A percentile compares a stretch with the other conserved stretches of the same genome.
phyloP scores from a whole-genome alignment of 2,113 vertebrate species.

The Amphiprion ocellaris region DNA sequence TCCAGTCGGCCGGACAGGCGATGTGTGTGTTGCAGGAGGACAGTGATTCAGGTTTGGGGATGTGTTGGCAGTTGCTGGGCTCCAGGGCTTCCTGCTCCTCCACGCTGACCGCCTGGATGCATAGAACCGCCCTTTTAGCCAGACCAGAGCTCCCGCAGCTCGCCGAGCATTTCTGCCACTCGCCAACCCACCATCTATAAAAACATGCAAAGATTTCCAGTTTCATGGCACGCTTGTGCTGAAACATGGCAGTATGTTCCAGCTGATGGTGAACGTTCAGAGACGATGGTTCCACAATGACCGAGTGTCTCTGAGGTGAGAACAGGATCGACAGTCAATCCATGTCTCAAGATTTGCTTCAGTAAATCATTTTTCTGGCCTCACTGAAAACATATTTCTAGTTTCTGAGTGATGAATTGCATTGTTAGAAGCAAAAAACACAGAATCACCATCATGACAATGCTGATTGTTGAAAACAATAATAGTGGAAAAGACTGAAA shows the following conservation, averaged over 20 bases:
- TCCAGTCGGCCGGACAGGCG: constrained; percentile 91
- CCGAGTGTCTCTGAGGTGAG: neutral
- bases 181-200: constrained; percentile 93
- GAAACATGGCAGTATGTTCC: constrained; percentile 8
- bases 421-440: neutral
- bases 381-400: neutral
- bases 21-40: constrained; percentile 84
- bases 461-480: neutral
- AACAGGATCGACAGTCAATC: neutral
- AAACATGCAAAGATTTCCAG: constrained; percentile 18
- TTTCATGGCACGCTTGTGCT: constrained; percentile 1
- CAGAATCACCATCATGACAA: neutral
- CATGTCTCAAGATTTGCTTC: neutral
- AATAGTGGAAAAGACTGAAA: neutral
- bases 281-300: too few relatives aligned
- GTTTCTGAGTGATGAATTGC: neutral
- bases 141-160: constrained; percentile 87
- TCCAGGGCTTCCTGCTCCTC: constrained; percentile 90
- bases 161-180: constrained; percentile 91
- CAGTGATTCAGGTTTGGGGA: constrained; percentile 82
- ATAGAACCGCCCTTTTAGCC: constrained; percentile 88
- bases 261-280: neutral
- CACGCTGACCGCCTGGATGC: constrained; percentile 88
- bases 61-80: constrained; percentile 83
- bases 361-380: neutral